Conservation (phyloP, 2,113 vertebrate genomes). For the Perccottus glenii region DNA sequence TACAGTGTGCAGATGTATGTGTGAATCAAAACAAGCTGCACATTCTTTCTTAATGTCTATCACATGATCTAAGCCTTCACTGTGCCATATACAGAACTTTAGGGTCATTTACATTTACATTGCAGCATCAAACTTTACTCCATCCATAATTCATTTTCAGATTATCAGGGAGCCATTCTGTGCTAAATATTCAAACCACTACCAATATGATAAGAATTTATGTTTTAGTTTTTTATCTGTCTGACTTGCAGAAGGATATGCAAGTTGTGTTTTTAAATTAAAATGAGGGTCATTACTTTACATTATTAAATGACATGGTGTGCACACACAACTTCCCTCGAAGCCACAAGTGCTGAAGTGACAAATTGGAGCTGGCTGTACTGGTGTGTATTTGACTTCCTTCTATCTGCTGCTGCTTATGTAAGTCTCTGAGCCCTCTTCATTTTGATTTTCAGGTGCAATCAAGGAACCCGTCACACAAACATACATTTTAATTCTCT, state of each 20-base stretch:
- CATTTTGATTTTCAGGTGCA: background rate
- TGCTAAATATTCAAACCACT: background rate
- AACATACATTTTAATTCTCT: too few relatives aligned
- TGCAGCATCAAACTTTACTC: background rate
- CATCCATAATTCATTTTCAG: background rate
- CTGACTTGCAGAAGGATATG: too few relatives aligned
- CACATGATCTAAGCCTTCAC: conserved; percentile 1
- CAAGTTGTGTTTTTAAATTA: too few relatives aligned
- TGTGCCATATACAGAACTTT: background rate
- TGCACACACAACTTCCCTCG: too few relatives aligned
- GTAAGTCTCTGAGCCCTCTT: conserved; percentile 15
- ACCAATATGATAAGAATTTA: background rate
- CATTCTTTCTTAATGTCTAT: background rate
- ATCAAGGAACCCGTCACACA: conserved; percentile 13
- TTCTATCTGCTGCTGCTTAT: conserved; percentile 35
- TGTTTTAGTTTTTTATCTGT: too few relatives aligned
- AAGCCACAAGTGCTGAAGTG: background rate
- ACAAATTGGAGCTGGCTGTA: conserved; percentile 8
- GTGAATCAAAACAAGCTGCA: background rate
- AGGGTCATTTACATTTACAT: conserved; percentile 8
- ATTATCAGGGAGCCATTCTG: background rate
- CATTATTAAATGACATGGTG: too few relatives aligned
- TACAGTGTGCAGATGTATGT: background rate
- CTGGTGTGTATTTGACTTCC: conserved; percentile 3
- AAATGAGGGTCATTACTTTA: too few relatives aligned